phyloP scores from a whole-genome alignment of 53 echinoderm and acorn worm genomes.

The Henricia sp. region DNA sequence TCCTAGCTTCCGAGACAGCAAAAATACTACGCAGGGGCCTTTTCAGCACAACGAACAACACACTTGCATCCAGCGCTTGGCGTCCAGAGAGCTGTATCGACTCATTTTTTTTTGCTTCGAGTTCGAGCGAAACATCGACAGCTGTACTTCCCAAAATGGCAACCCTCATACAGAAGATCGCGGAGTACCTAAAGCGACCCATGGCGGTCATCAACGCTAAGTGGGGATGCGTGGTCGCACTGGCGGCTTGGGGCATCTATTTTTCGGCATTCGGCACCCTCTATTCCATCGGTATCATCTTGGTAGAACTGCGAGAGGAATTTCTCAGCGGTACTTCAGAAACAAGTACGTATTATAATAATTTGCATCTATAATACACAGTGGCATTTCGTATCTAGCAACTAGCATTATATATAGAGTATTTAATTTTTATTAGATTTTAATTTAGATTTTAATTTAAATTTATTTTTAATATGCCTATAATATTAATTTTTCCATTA shows the following conservation, averaged over 20 bases:
- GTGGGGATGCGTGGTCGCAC: slow-evolving; percentile 86
- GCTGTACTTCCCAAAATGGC: too few relatives aligned
- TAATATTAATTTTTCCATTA: too few relatives aligned
- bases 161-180: slow-evolving; percentile 3
- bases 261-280: slow-evolving; percentile 75
- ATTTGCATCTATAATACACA: neutral
- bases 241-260: slow-evolving; percentile 67
- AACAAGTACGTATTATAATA: slow-evolving; percentile 72
- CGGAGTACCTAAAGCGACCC: slow-evolving; percentile 64
- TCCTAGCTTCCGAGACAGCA: neutral
- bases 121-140: neutral
- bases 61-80: too few relatives aligned
- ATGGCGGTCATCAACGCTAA: slow-evolving; percentile 33
- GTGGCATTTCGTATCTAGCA: neutral
- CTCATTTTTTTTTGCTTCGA: neutral
- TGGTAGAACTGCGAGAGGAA: slow-evolving; percentile 86
- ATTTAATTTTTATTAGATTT: neutral
- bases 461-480: too few relatives aligned
- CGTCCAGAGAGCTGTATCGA: neutral
- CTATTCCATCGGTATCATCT: slow-evolving; percentile 84
- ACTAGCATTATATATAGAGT: neutral
- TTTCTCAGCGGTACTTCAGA: slow-evolving; percentile 75
- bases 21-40: neutral
- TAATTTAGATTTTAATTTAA: too few relatives aligned
- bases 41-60: neutral